Percentiles rank a stretch among this genome's conserved stretches.
phyloP scores from a whole-genome alignment of 2,797 vertebrate species.

The Amniataba percoides region DNA sequence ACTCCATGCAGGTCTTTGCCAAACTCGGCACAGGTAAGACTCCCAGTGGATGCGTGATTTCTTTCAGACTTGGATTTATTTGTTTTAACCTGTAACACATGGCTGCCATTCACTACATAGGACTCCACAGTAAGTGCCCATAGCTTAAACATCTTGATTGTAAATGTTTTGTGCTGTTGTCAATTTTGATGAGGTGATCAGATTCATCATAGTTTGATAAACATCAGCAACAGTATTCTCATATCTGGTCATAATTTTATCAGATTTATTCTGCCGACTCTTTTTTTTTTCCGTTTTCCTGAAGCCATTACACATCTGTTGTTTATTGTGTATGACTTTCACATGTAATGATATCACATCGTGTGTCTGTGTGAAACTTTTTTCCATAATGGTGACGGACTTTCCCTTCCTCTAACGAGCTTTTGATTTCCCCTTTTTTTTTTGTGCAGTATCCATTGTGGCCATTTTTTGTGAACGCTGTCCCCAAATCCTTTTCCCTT shows the following conservation, averaged over 20 bases:
- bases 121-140: background rate
- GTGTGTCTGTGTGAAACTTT: background rate
- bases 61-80: background rate
- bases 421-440: background rate
- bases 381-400: background rate
- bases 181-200: background rate
- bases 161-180: background rate
- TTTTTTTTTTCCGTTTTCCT: background rate
- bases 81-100: background rate
- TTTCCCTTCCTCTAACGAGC: slow-evolving; percentile 4
- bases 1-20: slow-evolving; percentile 99
- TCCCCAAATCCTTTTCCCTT: background rate
- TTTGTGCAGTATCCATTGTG: background rate
- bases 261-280: background rate
- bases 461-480: background rate
- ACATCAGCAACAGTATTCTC: background rate
- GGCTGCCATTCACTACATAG: background rate
- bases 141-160: background rate
- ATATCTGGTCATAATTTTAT: background rate
- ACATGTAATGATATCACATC: background rate
- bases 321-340: background rate
- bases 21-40: slow-evolving; percentile 96
- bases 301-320: slow-evolving; percentile 14
- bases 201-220: background rate
- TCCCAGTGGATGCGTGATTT: background rate